Base-by-base conservation (phyloP, 2,888 invertebrate species). In the Panopea generosa region DNA sequence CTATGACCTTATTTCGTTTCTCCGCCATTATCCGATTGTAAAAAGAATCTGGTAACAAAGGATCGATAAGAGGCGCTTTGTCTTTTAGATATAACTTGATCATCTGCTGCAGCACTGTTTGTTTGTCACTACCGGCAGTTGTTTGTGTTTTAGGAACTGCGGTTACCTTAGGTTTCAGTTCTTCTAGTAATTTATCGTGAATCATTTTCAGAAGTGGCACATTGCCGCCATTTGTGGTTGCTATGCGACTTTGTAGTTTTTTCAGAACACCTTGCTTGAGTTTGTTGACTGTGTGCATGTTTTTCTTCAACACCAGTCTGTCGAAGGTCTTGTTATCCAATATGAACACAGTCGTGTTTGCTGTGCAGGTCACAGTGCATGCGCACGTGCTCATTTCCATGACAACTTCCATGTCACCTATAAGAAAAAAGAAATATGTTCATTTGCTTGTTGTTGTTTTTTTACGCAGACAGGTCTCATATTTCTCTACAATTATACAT, bases 281-380 rank as follows among this genome's bases (percentile, higher is more conserved):
- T 47, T 68, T 73, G 0, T 60, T 70, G 16, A 84, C 66, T 2
- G 87, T 86, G 29, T 83, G 82, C 14, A 68, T 56, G 38, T 87
- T 83, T 72, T 86, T 86, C 67, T 84, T 86, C 0, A 83, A 63
- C 18, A 90, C 79, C 6, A 91, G 67, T 16, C 91, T 73, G 33
- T 90, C 91, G 61, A 86, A 87, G 60, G 88, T 90, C 70, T 90
- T 90, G 24, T 73, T 71, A 52, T 88, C 88, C 1, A 91, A 81
- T 26, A 86, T 77, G 77, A 86, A 90, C 4, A 89, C 88, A 43
- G 88, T 87, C 11, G 89, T 88, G 49, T 80, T 74, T 2, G 87
- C 81, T 1, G 85, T 84, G 69, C 89, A 89, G n/a, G 83, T 83
- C n/a, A 90, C 87, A 2, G 87, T 84, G 40, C 84, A 84, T 26